Percentiles rank a stretch among this genome's conserved stretches.
These are phyloP conservation scores for Corella eumyota DNA, from an alignment of 23 tunicate species.

Conservation along the genomic window DNA sequence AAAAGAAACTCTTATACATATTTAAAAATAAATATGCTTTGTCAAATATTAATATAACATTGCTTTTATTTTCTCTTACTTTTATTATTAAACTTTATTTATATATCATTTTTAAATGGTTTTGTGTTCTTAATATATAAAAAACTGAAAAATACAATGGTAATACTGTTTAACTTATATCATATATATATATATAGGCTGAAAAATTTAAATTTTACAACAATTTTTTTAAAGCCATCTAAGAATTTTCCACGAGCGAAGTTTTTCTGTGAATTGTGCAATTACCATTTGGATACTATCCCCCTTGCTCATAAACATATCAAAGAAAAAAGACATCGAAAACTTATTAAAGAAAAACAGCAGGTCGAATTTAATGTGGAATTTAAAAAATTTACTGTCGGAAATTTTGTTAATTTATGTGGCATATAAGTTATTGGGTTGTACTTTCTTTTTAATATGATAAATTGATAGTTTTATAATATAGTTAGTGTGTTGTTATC, in stretches of 20 bases:
- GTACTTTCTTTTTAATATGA: not conserved
- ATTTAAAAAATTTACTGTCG: not conserved
- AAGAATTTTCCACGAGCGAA: conserved; percentile 39
- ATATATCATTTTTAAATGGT: not conserved
- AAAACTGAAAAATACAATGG: not conserved
- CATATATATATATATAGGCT: not conserved
- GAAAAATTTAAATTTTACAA: not conserved
- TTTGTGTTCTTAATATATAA: not conserved
- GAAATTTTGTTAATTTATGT: not conserved
- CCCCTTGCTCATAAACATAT: conserved; percentile 50
- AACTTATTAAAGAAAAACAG: conserved; percentile 34
- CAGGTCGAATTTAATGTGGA: conserved; percentile 24
- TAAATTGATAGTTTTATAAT: not conserved
- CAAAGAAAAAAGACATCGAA: conserved; percentile 70
- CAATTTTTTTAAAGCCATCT: conserved; percentile 31
- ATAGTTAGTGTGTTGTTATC: not conserved
- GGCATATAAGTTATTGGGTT: not conserved
- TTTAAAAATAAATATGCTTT: not conserved
- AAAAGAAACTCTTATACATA: not conserved
- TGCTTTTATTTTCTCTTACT: not conserved
- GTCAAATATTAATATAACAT: not conserved
- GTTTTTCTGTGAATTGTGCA: conserved; percentile 55
- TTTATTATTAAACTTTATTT: not conserved
- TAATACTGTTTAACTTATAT: too few species aligned
- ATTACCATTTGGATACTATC: conserved; percentile 54